Conservation (phyloP, 1,140 invertebrate genomes). For the Drosophila virilis region DNA sequence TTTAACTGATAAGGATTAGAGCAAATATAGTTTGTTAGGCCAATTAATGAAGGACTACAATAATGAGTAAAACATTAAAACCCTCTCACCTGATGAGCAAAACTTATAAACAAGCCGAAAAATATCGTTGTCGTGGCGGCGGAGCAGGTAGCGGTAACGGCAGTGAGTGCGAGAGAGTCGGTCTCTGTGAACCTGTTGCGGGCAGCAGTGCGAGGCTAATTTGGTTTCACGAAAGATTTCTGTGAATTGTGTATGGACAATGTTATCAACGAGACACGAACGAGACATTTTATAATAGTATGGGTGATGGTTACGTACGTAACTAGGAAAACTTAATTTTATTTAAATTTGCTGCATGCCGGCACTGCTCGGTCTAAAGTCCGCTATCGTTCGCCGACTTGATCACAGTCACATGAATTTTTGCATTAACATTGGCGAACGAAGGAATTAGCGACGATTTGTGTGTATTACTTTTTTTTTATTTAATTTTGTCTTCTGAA, state of each 20-base stretch:
- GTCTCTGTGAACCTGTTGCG: slow-evolving; percentile 53
- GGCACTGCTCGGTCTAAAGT: slow-evolving; percentile 37
- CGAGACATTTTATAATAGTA: neutral
- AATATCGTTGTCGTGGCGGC: slow-evolving; percentile 27
- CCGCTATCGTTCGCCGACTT: slow-evolving; percentile 7
- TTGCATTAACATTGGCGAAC: slow-evolving; percentile 6
- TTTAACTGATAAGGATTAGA: slow-evolving; percentile 17
- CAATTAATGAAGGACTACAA: neutral
- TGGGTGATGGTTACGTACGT: slow-evolving; percentile 14
- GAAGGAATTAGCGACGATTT: neutral
- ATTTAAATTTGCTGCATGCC: slow-evolving; percentile 19
- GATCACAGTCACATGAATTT: slow-evolving; percentile 2
- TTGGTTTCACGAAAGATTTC: slow-evolving; percentile 6
- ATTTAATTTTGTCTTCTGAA: neutral
- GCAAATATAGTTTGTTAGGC: slow-evolving; percentile 3
- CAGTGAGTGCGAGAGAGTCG: neutral
- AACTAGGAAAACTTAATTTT: neutral
- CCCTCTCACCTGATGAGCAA: slow-evolving; percentile 10
- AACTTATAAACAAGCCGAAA: neutral
- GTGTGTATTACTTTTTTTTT: slow-evolving; percentile 11
- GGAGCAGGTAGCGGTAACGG: neutral
- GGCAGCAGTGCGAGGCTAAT: slow-evolving; percentile 18
- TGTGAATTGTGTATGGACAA: slow-evolving; percentile 31
- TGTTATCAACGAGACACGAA: slow-evolving; percentile 34
- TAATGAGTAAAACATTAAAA: neutral